These are phyloP conservation scores for Laothoe populi DNA, from an alignment of 2,888 invertebrate genomes.

Conservation along the genomic window DNA sequence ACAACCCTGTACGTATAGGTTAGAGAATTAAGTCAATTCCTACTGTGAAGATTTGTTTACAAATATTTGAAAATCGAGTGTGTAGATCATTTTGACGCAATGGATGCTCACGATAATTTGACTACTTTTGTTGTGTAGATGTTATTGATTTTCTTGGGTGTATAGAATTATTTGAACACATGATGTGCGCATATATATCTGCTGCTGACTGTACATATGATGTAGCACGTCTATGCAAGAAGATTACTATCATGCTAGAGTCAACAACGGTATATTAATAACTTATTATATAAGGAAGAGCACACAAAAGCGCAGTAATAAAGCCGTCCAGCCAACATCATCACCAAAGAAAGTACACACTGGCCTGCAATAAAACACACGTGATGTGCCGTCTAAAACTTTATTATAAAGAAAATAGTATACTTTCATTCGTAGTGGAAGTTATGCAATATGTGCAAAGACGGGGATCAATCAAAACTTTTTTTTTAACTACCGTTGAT, in stretches of 20 bases:
- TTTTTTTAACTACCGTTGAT: conserved; percentile 20
- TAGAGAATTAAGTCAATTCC: too few species aligned
- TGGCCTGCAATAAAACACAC: conserved; percentile 45
- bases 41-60: too few species aligned
- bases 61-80: too few species aligned
- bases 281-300: neutral
- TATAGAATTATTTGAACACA: too few species aligned
- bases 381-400: conserved; percentile 32
- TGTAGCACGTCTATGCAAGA: neutral
- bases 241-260: neutral
- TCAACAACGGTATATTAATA: neutral
- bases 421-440: conserved; percentile 32
- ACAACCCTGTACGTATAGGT: too few species aligned
- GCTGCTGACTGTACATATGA: too few species aligned
- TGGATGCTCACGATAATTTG: too few species aligned
- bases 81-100: too few species aligned
- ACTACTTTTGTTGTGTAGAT: too few species aligned
- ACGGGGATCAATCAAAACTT: conserved; percentile 34
- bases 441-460: neutral
- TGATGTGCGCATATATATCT: too few species aligned
- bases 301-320: conserved; percentile 14
- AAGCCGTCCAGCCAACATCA: conserved; percentile 7
- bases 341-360: conserved; percentile 30
- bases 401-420: conserved; percentile 41
- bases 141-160: too few species aligned